Conservation (phyloP, 2,113 vertebrate species). For the Melanerpes aurifrons region DNA sequence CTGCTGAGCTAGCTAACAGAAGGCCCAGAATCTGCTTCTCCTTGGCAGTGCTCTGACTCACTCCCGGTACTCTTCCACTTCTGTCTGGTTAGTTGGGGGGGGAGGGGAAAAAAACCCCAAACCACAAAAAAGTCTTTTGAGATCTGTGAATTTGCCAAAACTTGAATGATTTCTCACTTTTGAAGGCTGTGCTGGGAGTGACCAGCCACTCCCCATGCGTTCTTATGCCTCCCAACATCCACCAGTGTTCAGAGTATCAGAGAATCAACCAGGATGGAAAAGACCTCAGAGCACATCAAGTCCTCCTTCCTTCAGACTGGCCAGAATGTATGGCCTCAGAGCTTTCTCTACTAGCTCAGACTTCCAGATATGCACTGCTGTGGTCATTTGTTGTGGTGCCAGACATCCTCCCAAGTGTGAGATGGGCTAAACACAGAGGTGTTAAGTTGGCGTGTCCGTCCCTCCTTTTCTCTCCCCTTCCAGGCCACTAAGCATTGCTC, state of each 20-base stretch:
- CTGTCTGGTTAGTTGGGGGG: neutral
- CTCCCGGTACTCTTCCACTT: neutral
- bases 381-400: neutral
- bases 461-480: neutral
- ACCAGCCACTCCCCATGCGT: fast-evolving
- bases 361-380: neutral
- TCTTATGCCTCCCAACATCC: neutral
- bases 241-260: neutral
- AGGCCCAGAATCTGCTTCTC: neutral
- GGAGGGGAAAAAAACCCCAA: no score
- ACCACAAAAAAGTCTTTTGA: neutral
- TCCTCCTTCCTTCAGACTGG: no score
- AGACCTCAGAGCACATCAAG: no score
- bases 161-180: neutral
- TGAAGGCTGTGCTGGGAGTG: neutral
- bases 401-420: neutral
- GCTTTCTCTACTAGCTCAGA: neutral
- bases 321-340: neutral
- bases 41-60: neutral
- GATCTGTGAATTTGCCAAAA: neutral
- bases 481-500: neutral
- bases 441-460: neutral
- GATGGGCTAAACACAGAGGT: neutral
- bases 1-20: neutral
- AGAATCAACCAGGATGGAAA: no score